A percentile compares a stretch with the other conserved stretches of the same genome.
These are phyloP conservation scores for Columbina picui DNA, from an alignment of 2,113 vertebrate species.

Conservation along the genomic window DNA sequence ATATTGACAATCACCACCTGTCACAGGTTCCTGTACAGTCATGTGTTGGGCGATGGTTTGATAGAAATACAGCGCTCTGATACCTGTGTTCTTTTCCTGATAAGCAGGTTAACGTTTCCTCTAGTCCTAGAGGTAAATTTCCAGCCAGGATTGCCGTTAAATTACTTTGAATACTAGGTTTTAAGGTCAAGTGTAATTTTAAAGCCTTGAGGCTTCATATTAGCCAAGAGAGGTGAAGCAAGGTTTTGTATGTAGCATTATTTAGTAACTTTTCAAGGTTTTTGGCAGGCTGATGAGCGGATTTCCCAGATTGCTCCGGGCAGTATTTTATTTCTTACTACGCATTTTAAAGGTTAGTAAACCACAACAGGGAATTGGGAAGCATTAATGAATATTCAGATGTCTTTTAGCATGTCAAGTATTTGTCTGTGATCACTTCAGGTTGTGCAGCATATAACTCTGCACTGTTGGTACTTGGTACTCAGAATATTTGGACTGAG, in stretches of 20 bases:
- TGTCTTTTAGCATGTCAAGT: background rate
- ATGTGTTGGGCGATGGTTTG: too few relatives aligned
- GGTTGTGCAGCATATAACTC: background rate
- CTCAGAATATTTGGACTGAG: background rate
- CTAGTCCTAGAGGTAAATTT: background rate
- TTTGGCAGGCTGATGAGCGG: background rate
- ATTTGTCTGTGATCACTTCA: background rate
- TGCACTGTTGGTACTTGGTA: background rate
- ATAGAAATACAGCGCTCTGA: accelerated
- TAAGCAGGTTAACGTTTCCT: background rate
- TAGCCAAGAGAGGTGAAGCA: background rate
- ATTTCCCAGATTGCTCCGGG: background rate
- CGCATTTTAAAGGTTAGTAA: background rate
- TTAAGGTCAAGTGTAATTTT: conserved; percentile 15
- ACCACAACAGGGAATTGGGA: background rate
- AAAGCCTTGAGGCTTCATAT: background rate
- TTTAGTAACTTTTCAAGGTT: background rate
- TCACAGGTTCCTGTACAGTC: background rate
- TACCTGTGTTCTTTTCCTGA: background rate
- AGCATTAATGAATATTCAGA: background rate
- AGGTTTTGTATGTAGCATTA: background rate
- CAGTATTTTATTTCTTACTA: background rate
- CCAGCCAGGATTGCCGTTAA: background rate
- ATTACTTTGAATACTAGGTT: background rate
- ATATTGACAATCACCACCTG: background rate